Evolutionary conservation across 2,113 vertebrate species (phyloP), one percentile per base, ranked within the genome.

Genomic region (Etheostoma spectabile): DNA sequence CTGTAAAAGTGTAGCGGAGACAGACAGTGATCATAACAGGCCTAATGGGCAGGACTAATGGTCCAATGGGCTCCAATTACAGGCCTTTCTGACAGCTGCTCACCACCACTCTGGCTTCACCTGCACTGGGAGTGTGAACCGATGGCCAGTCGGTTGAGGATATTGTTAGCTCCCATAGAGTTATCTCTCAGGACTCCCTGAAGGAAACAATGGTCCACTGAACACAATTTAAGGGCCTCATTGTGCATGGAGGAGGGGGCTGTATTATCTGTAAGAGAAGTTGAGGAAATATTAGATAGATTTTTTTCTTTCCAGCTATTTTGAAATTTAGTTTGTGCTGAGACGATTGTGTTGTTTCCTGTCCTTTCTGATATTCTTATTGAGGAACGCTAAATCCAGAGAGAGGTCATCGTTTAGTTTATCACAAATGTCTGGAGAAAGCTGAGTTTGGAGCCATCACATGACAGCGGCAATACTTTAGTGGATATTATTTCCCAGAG

Each of bases 51-150:
- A 90, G 80, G 91, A 90, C 90, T 93, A 95, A 94, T 93, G 93
- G 93, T 93, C 84, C 93, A 92, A 90, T 88, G 86, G 92, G 86
- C 89, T 89, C 90, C 93, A 93, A 93, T 95, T 95, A 94, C 88
- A 91, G 89, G 85, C 82, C 77, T 89, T 72, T 88, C 85, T 94
- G 93, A 94, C 94, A 94, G 92, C 89, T 92, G 90, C 91, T 90
- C 89, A 74, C 88, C 84, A 82, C 74, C 82, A 84, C 76, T 64
- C 79, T 11, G 14, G 85, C 84, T 84, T 91, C 83, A 92, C 88
- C 91, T 91, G 90, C 71, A 80, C 68, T 22, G 79, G 86, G 70
- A 85, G 66, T 57, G 30, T 30, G 62, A 67, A 84, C 71, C 78
- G 30, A 70, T 80, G 84, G 80, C 85, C n/a, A 59, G 66, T 72